Conservation (phyloP, 37 sponge, comb jelly and placozoan genomes). For the Aplysina aerophoba region DNA sequence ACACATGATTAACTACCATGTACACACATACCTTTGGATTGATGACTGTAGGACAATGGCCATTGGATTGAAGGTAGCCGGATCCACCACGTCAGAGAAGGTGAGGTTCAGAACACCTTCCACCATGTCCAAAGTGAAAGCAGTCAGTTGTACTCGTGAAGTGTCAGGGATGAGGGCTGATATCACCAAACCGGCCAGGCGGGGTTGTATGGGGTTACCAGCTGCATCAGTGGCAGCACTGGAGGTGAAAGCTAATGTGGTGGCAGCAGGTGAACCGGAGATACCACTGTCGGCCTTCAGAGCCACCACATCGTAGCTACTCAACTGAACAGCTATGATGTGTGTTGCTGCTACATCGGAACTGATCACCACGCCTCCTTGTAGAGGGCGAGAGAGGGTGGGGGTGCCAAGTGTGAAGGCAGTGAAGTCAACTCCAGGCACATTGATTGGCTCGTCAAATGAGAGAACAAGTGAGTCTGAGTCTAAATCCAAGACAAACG, state of each 20-base stretch:
- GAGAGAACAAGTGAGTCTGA: slow-evolving; percentile 60
- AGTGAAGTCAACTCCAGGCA: slow-evolving; percentile 34
- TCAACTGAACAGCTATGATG: slow-evolving; percentile 58
- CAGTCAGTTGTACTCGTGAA: slow-evolving; percentile 33
- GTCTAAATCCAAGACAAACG: slow-evolving; percentile 69
- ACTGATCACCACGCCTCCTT: slow-evolving; percentile 30
- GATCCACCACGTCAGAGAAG: slow-evolving; percentile 77
- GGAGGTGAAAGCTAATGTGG: slow-evolving; percentile 34
- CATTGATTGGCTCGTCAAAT: slow-evolving; percentile 74
- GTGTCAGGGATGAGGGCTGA: slow-evolving; percentile 41
- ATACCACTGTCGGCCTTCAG: slow-evolving; percentile 60
- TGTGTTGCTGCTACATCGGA: slow-evolving; percentile 38
- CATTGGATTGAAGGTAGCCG: slow-evolving; percentile 67
- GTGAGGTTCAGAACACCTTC: slow-evolving; percentile 68
- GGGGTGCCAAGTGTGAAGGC: slow-evolving; percentile 37
- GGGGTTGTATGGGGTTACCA: slow-evolving; percentile 14
- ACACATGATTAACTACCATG: background rate
- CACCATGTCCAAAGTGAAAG: slow-evolving; percentile 72
- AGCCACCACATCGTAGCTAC: slow-evolving; percentile 41
- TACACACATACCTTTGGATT: slow-evolving; percentile 10
- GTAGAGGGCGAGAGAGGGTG: background rate
- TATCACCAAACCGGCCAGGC: background rate
- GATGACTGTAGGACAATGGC: slow-evolving; percentile 74
- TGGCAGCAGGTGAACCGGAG: slow-evolving; percentile 38
- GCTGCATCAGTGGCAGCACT: slow-evolving; percentile 57